These are phyloP conservation scores for Pristis pectinata DNA, from an alignment of 2,797 vertebrate species.

Conservation along the genomic window DNA sequence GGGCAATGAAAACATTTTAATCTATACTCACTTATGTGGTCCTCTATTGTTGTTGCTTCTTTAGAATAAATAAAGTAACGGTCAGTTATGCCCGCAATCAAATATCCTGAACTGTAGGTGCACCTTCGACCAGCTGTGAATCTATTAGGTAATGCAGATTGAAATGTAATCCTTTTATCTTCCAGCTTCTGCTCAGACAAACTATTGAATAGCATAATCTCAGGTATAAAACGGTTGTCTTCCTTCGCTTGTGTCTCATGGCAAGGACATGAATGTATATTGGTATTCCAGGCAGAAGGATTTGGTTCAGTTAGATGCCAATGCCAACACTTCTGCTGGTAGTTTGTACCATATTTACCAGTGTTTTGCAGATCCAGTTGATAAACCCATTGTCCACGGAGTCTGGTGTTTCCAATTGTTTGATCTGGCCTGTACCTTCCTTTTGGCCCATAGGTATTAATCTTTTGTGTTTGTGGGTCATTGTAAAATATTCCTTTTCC, in stretches of 20 bases:
- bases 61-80: slow-evolving; percentile 55
- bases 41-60: slow-evolving; percentile 47
- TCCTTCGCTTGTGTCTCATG: slow-evolving; percentile 58
- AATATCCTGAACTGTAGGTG: slow-evolving; percentile 62
- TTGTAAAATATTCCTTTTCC: slow-evolving; percentile 52
- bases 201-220: slow-evolving; percentile 47
- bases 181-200: slow-evolving; percentile 52
- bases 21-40: slow-evolving; percentile 59
- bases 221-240: slow-evolving; percentile 59
- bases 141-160: slow-evolving; percentile 58
- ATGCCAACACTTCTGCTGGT: slow-evolving; percentile 54
- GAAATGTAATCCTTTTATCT: slow-evolving; percentile 54
- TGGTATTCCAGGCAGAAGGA: slow-evolving; percentile 53
- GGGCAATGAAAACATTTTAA: not conserved
- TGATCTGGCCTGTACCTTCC: slow-evolving; percentile 67
- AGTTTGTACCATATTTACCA: slow-evolving; percentile 43
- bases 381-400: slow-evolving; percentile 61
- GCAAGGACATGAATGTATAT: slow-evolving; percentile 61
- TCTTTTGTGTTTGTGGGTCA: slow-evolving; percentile 53
- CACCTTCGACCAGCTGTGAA: slow-evolving; percentile 63
- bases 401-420: slow-evolving; percentile 54
- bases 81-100: slow-evolving; percentile 64
- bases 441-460: slow-evolving; percentile 56
- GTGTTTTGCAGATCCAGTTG: slow-evolving; percentile 51
- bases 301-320: slow-evolving; percentile 63